Base-by-base conservation (phyloP, 1,140 invertebrate genomes). In the Berghia stephanieae region DNA sequence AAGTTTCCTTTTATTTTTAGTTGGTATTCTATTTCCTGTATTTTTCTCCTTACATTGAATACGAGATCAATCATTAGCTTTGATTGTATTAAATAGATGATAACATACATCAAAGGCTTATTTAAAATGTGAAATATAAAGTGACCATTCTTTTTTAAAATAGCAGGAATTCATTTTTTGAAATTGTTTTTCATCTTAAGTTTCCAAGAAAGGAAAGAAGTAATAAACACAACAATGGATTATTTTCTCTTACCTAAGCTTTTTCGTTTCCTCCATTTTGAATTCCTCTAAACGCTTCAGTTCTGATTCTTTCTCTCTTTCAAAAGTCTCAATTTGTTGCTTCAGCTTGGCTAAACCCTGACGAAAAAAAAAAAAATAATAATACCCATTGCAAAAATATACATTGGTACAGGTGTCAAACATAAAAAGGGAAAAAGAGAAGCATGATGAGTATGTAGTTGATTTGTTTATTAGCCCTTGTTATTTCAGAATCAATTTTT, bases 181-280 rank as follows among this genome's bases (percentile, higher is more conserved):
- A 13, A 13, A 13, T 49, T n/a, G 13, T 49, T 49, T 49, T n/a
- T n/a, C n/a, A 13, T 49, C n/a, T 49, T 13, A 13, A n/a, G 13
- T 13, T n/a, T 13, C n/a, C 13, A 13, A 49, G 46, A n/a, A 24
- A 66, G 24, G 42, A 38, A 60, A 60, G 40, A 74, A 67, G 18
- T 24, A 67, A 42, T n/a, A 1, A 76, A 67, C n/a, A 52, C 36
- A 24, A 18, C 55, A 1, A 13, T 1, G 2, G 13, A 2, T 18
- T 34, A n/a, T 34, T 40, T 31, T 8, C 0, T 80, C 84, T 80
- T 78, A 87, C 84, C 88, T 89, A 3, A 90, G 71, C 80, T 89
- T 89, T 78, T 86, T 89, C 73, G 87, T 86, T 81, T 90, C 89
- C 79, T 89, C 83, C n/a, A 75, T 80, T 76, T 87, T 87, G 69